phyloP scores from a whole-genome alignment of 2,113 vertebrate species.

The Bos javanicus region DNA sequence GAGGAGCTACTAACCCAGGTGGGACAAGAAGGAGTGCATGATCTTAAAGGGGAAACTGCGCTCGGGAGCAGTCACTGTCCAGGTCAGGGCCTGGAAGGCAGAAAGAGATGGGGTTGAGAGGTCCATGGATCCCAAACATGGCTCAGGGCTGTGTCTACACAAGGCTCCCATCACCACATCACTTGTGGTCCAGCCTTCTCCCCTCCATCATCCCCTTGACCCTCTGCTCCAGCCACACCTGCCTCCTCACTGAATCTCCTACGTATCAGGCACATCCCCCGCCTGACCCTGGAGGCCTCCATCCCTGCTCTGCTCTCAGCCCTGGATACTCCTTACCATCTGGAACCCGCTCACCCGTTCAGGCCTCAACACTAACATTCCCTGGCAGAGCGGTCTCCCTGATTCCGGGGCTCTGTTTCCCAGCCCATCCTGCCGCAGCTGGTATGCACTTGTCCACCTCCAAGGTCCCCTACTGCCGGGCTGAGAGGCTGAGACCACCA shows the following conservation, averaged over 20 bases:
- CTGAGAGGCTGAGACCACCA: background rate
- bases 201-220: background rate
- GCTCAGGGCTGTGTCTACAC: background rate
- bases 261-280: background rate
- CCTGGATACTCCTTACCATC: background rate
- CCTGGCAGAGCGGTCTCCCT: background rate
- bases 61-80: background rate
- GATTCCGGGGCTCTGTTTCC: background rate
- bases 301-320: background rate
- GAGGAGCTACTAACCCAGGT: background rate
- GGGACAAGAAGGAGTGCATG: background rate
- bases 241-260: background rate
- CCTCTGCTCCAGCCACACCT: background rate
- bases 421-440: background rate
- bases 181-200: background rate
- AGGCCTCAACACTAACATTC: no score
- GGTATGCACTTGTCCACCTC: no score
- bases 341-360: background rate
- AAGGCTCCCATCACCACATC: background rate
- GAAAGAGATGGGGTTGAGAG: background rate
- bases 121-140: background rate
- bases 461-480: rapidly evolving
- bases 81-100: background rate
- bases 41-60: background rate
- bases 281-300: background rate